Evolutionary conservation across 2,113 vertebrate species (phyloP), one percentile per base, ranked within the genome.

Genomic region (Channa argus): DNA sequence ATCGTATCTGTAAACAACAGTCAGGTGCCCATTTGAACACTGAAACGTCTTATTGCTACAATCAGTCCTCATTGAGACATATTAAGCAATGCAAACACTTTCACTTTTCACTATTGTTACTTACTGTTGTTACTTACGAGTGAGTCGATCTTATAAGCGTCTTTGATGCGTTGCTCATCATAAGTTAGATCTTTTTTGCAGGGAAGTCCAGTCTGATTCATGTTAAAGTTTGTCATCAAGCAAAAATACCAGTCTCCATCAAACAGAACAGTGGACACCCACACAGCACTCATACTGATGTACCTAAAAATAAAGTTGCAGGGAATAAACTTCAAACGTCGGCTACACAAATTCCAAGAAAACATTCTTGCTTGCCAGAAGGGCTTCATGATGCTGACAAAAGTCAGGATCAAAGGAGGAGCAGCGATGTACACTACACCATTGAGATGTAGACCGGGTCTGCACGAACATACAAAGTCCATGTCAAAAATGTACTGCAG

Each of bases 201-300:
- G 8, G 13, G 62, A 3, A 86, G 13, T 37, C 77, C 58, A 7
- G 44, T 68, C 13, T 63, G 56, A 43, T 2, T 13, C 12, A 0
- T 0, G 33, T 80, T 59, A n/a, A 3, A 7, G 15, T 84, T 81
- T 38, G 85, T 86, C 59, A 0, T 60, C 34, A 74, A 7, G 50
- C 85, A 86, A 6, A 68, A 4, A 44, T 64, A 84, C 74, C 74
- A 83, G 15, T 86, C 85, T 71, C 70, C 85, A 43, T 83, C 70
- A 44, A 78, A 66, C 11, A 84, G 9, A 49, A 86, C 74, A 14
- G 39, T 0, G 0, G 66, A 5, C 3, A 5, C 6, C 85, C 70
- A 83, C 4, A 86, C 5, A 34, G 3, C 43, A 3, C 0, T 0
- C 47, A 86, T n/a, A 12, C 10, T 14, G 5, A 61, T 0, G 5